Conservation (phyloP, 2,113 vertebrate species). For the Paracyprichromis sp. region DNA sequence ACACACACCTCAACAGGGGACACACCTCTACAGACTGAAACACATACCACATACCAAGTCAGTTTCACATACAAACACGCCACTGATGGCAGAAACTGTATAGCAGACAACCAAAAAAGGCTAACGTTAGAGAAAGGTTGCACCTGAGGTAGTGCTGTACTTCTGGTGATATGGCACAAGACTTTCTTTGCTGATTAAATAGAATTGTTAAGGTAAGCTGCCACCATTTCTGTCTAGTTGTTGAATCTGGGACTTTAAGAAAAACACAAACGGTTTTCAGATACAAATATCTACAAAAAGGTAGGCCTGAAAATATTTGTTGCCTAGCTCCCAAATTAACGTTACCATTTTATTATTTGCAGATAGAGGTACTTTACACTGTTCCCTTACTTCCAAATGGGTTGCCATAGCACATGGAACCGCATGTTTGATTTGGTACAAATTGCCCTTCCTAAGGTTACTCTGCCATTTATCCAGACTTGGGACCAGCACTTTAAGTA, state of each 20-base stretch:
- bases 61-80: not conserved
- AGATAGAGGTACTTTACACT: not conserved
- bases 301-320: not conserved
- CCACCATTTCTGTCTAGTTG: not conserved
- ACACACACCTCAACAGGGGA: not conserved
- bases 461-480: not conserved
- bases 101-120: not conserved
- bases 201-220: not conserved
- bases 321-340: not conserved
- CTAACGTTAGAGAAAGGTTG: not conserved
- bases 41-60: not conserved
- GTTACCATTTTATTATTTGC: not conserved
- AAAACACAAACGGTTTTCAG: not conserved
- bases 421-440: not conserved
- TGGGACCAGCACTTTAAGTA: not conserved
- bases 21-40: slow-evolving; percentile 16
- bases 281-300: not conserved
- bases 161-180: not conserved
- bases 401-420: not conserved
- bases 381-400: not conserved
- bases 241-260: not conserved
- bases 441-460: not conserved
- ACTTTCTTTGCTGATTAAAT: not conserved
- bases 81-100: not conserved
- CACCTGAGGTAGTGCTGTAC: not conserved